These are phyloP conservation scores for Brenthis daphne DNA, from an alignment of 2,888 invertebrate species.

Conservation along the genomic window DNA sequence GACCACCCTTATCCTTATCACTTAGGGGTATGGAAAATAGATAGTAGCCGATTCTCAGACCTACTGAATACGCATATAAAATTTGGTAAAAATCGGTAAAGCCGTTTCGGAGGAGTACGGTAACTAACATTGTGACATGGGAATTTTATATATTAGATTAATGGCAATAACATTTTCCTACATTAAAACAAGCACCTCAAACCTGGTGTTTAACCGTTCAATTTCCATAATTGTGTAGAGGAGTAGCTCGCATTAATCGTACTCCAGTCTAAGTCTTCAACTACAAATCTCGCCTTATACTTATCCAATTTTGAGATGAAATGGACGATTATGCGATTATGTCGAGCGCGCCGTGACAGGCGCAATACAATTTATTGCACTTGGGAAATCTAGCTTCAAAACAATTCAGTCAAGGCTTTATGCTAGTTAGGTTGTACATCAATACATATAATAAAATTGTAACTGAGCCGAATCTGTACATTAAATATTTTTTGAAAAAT, in stretches of 20 bases:
- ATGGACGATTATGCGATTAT: conserved; percentile 36
- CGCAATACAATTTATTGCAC: conserved; percentile 28
- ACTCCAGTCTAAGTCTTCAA: conserved; percentile 13
- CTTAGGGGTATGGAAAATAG: too few relatives aligned
- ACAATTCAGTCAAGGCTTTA: conserved; percentile 7
- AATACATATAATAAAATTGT: too few relatives aligned
- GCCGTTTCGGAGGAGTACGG: too few relatives aligned
- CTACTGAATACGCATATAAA: too few relatives aligned
- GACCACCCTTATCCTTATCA: too few relatives aligned
- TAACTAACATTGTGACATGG: too few relatives aligned
- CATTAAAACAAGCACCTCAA: not conserved
- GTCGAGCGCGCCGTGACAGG: conserved; percentile 36
- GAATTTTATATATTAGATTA: too few relatives aligned
- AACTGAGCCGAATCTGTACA: too few relatives aligned
- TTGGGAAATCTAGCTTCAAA: conserved; percentile 22
- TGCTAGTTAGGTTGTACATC: not conserved
- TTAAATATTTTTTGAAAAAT: too few relatives aligned
- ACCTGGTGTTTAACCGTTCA: conserved; percentile 25
- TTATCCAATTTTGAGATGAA: conserved; percentile 38
- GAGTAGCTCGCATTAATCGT: conserved; percentile 32
- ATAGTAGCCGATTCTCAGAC: too few relatives aligned
- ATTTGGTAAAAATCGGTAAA: too few relatives aligned
- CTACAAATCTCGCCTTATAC: conserved; percentile 33
- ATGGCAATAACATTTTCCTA: not conserved
- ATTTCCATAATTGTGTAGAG: conserved; percentile 36